Base-by-base conservation (phyloP, 2,113 vertebrate species). In the Aptenodytes forsteri region DNA sequence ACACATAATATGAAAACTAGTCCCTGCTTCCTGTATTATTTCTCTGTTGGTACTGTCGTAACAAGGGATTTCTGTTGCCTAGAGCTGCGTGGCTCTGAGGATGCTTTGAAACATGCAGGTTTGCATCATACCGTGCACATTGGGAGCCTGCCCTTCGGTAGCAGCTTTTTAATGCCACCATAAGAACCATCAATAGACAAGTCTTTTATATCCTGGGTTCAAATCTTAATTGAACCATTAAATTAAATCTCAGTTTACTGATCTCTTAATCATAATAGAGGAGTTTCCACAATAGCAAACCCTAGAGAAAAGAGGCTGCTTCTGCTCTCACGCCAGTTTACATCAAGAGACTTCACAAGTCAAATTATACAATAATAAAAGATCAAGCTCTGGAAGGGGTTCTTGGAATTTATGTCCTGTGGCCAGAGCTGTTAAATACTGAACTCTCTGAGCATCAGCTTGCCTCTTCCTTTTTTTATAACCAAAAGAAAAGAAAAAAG, bases 191-290 rank as follows among this genome's bases (percentile, higher is more conserved):
- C 49, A 40, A 0, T 38, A 55, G 40, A 7, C 54, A 18, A 34
- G 12, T 11, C 82, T 75, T 75, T 59, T 38, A 8, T 64, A 18
- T 13, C 38, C 66, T 27, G 58, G 26, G 26, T 84, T 81, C 87
- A 62, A 44, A 65, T 87, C 49, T 65, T 81, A 87, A 69, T 93
- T 77, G 83, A 64, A 50, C 66, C 66, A 27, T 87, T 83, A 77
- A 73, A 91, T 87, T 88, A 89, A 86, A 80, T 59, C 72, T 87
- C 47, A 32, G 16, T 94, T 89, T 86, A 47, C 83, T 67, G 61
- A 69, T 86, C 80, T 91, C 26, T 87, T 69, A 59, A 47, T 87
- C 30, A 0, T 56, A 38, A 54, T 13, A 49, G 71, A 47, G n/a
- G 22, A 61, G 18, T 15, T 6, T 81, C 71, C 40, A 15, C 69